Evolutionary conservation across 2,888 invertebrate species (phyloP).

Genomic region (Nycteola revayana): DNA sequence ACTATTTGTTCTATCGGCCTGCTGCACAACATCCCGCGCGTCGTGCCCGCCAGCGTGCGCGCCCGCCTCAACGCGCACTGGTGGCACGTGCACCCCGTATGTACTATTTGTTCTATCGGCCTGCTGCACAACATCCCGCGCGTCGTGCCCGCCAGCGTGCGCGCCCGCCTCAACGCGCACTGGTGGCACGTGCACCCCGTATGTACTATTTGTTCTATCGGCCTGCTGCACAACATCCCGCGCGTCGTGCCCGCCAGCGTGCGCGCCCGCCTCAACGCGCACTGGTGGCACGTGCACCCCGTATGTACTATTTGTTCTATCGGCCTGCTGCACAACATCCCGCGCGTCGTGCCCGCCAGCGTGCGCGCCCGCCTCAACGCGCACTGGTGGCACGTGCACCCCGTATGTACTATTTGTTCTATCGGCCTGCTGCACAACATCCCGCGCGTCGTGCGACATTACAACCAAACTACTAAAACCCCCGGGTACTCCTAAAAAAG

Average conservation of each 20-base stretch:
- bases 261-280: constrained; percentile 88
- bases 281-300: constrained; percentile 87
- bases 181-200: constrained; percentile 90
- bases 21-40: constrained; percentile 93
- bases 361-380: constrained; percentile 88
- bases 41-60: constrained; percentile 86
- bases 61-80: constrained; percentile 88
- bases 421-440: no score
- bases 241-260: constrained; percentile 88
- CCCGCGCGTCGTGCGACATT: no score
- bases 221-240: constrained; percentile 95
- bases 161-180: constrained; percentile 88
- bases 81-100: constrained; percentile 89
- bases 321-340: constrained; percentile 95
- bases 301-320: constrained; percentile 76
- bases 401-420: constrained; percentile 79
- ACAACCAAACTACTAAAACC: no score
- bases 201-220: constrained; percentile 66
- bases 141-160: constrained; percentile 86
- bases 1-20: constrained; percentile 87
- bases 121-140: constrained; percentile 95
- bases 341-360: constrained; percentile 88
- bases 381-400: constrained; percentile 87
- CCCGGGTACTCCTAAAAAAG: no score
- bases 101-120: constrained; percentile 82